Base-by-base conservation (phyloP, 2,888 invertebrate genomes). In the Trachelus iudaicus region DNA sequence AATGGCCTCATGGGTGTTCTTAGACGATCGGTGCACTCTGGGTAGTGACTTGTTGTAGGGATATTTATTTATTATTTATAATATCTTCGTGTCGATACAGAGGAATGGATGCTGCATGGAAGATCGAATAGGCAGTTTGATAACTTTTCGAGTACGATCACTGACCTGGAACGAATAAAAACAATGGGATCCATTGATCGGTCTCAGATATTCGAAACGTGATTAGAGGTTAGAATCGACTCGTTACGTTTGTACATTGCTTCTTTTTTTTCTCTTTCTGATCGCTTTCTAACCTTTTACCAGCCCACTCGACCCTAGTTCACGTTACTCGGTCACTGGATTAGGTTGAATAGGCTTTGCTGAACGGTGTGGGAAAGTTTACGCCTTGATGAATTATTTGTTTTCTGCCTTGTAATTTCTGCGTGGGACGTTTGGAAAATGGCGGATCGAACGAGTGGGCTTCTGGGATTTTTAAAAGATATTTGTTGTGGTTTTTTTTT, bases 1-100 rank as follows among this genome's bases (percentile, higher is more conserved):
- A 86, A 82, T 77, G 85, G 76, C 81, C 86, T 81, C 78, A 12
- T n/a, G 76, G 69, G 75, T 69, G 69, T 69, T 23, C 56, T 56
- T 56, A 56, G 56, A 56, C 6, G 23, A 56, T 56, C 4, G 56
- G 56, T 56, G 56, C 23, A 56, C 9, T 56, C 56, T 56, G 23
- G 56, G 9, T 56, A 56, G 23, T 56, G 23, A 35, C 3, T 23
- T 23, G 9, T 56, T 56, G 0, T 56, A 23, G 9, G 2, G 23
- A 23, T 23, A 23, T 56, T 56, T 9, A 23, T 9, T 23, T 9
- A 9, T 23, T 56, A 56, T 56, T 56, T 23, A 56, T 56, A 56
- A 56, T 56, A 23, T 56, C 4, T 2, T 15, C 6, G 15, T 40
- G 4, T 40, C 4, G 15, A 9, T 23, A 56, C 56, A 23, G 56